Evolutionary conservation across 37 sponge, comb jelly and placozoan genomes (phyloP), one percentile per base, ranked within the genome.

Genomic region (Spongia lamella): DNA sequence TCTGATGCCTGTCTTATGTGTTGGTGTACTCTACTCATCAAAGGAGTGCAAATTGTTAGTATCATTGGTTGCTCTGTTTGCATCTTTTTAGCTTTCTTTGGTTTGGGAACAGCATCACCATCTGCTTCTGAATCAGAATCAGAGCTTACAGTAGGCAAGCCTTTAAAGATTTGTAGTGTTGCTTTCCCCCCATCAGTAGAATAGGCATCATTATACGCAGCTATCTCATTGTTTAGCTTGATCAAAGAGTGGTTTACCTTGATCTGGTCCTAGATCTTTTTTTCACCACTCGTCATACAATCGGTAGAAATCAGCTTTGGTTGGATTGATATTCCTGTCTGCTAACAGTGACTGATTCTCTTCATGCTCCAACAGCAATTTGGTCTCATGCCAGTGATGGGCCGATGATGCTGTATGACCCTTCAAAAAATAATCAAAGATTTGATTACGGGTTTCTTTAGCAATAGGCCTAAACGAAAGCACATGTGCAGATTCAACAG

Each of bases 11-110:
- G 72, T 19, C 53, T 32, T 9, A 68, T 26, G 33, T 27, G 30
- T 15, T 52, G 7, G 53, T 71, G 72, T 3, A 71, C 72, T 11
- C 72, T 49, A 19, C 56, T 53, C 72, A 71, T 71, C 6, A 71
- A 34, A 32, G 72, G 72, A 53, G 37, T 71, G 26, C 47, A 43
- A 43, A 9, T 9, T 43, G 55, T 56, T 35, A 71, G 53, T 14
- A 71, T 52, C 26, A 71, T 9, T 52, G 72, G 72, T 54, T 52
- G 5, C 5, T 9, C 56, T 53, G 11, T 30, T 9, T 6, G 50
- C n/a, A 53, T 33, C 15, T 24, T 20, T 13, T 24, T 24, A 2
- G 9, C 4, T 20, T 17, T 5, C 14, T 71, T 54, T 43, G 5
- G 9, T 5, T 5, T 5, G 47, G 47, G 9, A 9, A 43, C 47